phyloP scores from a whole-genome alignment of 2,113 vertebrate species.

The Cynoglossus semilaevis region DNA sequence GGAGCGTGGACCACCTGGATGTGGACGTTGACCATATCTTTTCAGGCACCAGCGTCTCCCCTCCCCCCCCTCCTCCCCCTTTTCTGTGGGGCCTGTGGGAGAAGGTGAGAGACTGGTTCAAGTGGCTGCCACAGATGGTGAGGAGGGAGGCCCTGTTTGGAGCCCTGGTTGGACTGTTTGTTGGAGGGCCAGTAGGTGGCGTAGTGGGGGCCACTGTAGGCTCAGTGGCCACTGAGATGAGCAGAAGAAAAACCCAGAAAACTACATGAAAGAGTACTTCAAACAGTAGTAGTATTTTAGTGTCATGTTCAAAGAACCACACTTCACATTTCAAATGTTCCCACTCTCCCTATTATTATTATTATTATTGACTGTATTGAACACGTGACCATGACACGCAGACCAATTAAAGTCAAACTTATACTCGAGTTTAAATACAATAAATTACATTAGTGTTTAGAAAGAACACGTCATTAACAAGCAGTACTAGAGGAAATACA shows the following conservation, averaged over 20 bases:
- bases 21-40: constrained; percentile 44
- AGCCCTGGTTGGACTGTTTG: constrained; percentile 71
- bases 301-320: neutral
- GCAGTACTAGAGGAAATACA: neutral
- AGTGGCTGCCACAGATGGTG: constrained; percentile 57
- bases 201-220: constrained; percentile 74
- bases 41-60: constrained; percentile 6
- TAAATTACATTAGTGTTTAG: too few relatives aligned
- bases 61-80: constrained; percentile 20
- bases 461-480: too few relatives aligned
- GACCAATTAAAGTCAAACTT: too few relatives aligned
- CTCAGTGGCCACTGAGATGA: constrained; percentile 75
- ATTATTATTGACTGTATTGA: too few relatives aligned
- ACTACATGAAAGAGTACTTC: constrained; percentile 32
- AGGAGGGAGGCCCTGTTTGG: constrained; percentile 72
- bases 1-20: constrained; percentile 37
- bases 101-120: constrained; percentile 57
- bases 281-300: too few relatives aligned
- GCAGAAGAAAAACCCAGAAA: constrained; percentile 66
- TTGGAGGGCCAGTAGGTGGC: constrained; percentile 70
- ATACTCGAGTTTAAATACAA: too few relatives aligned
- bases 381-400: too few relatives aligned
- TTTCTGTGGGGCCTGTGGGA: constrained; percentile 66
- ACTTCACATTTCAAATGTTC: too few relatives aligned
- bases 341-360: too few relatives aligned